Conservation (phyloP, 2,888 invertebrate species). For the Cremastobaeus sp. region DNA sequence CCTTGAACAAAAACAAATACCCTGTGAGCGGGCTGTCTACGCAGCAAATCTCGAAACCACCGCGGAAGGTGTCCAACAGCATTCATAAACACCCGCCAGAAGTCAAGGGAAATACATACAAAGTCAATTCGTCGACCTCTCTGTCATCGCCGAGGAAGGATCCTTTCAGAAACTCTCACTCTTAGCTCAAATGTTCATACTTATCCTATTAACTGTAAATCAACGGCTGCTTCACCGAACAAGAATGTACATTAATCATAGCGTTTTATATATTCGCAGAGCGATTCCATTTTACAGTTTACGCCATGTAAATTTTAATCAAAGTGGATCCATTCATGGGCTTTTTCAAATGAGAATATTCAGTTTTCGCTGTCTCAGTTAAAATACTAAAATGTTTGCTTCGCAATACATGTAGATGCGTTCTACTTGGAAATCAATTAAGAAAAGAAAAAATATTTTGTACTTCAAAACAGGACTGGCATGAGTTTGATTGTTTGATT, state of each 20-base stretch:
- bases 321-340: too few relatives aligned
- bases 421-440: too few relatives aligned
- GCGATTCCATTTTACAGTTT: too few relatives aligned
- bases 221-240: not conserved
- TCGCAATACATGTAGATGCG: too few relatives aligned
- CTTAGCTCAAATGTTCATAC: conserved; percentile 62
- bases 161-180: conserved; percentile 73
- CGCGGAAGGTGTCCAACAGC: conserved; percentile 81
- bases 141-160: conserved; percentile 71
- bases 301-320: too few relatives aligned
- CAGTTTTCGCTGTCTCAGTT: too few relatives aligned
- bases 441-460: too few relatives aligned
- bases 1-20: conserved; percentile 82
- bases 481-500: too few relatives aligned
- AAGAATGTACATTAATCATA: not conserved
- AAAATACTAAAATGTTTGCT: too few relatives aligned
- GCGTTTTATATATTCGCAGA: too few relatives aligned
- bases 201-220: not conserved
- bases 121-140: conserved; percentile 61
- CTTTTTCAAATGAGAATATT: too few relatives aligned
- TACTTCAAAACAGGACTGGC: too few relatives aligned
- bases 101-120: conserved; percentile 76
- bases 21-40: conserved; percentile 84
- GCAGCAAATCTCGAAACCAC: conserved; percentile 81
- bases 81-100: conserved; percentile 87